Evolutionary conservation across 2,888 invertebrate genomes (phyloP).

Genomic region (Oscheius onirici): DNA sequence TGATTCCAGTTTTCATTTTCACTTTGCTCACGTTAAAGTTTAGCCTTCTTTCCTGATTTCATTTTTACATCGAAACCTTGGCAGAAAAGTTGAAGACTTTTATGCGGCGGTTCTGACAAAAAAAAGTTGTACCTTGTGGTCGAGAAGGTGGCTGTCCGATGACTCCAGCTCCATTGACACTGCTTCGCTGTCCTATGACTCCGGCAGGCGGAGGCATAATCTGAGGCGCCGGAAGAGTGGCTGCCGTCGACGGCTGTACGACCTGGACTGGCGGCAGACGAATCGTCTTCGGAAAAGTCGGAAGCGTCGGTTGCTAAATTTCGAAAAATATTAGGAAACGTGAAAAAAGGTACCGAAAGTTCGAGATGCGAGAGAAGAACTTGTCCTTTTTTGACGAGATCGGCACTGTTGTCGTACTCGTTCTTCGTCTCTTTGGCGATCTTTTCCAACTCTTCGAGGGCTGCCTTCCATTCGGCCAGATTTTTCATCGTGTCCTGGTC

Average conservation of each 20-base stretch:
- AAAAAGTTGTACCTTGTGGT: neutral
- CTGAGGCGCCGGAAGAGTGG: constrained; percentile 36
- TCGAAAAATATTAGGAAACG: neutral
- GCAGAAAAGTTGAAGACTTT: neutral
- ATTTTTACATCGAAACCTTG: too few species aligned
- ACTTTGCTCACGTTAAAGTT: too few species aligned
- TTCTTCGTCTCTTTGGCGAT: constrained; percentile 32
- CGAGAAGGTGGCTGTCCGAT: constrained; percentile 19
- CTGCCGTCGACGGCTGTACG: constrained; percentile 44
- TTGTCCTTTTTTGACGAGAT: constrained; percentile 45
- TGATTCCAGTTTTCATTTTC: too few species aligned
- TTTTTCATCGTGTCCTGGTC: constrained; percentile 44
- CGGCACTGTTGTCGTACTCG: constrained; percentile 46
- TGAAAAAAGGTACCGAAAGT: neutral
- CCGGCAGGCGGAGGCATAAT: constrained; percentile 42
- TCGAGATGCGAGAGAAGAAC: constrained; percentile 13
- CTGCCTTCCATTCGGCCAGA: constrained; percentile 45
- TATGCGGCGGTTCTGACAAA: too few species aligned
- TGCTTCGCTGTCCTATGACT: constrained; percentile 53
- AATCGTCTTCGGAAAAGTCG: constrained; percentile 51
- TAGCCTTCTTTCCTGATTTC: too few species aligned
- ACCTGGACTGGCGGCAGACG: constrained; percentile 54
- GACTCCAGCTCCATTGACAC: constrained; percentile 1
- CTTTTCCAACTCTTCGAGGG: constrained; percentile 41
- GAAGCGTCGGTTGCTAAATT: constrained; percentile 30